Evolutionary conservation across 92 coral and sea anemone species (phyloP), one percentile per base, ranked within the genome.

Genomic region (Epizoanthus illoricatus): DNA sequence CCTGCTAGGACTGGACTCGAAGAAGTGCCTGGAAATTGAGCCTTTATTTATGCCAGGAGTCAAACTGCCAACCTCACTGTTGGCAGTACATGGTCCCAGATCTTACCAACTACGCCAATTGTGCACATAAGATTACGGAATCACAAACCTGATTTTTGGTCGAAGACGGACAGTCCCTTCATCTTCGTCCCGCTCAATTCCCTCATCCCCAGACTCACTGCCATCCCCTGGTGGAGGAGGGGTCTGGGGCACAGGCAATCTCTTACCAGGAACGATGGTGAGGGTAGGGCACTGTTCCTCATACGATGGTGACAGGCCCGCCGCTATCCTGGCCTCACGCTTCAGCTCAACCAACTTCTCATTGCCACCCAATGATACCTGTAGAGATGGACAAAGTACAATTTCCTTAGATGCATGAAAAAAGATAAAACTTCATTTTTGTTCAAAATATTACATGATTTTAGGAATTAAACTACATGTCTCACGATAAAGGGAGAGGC

Each of bases 301-400:
- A 81, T 91, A 97, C 7, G 97, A 80, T 21, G 98, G 92, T 43
- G 97, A 85, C 20, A 97, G 80, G 7, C 98, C 99, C 42, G 88
- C 86, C 7, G 88, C 94, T 10, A 97, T 71, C 73, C 99, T 72
- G 40, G 84, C 63, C 47, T 87, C 88, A 84, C 97, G 85, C 74
- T 97, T 97, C 52, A 83, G 84, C 65, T 80, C 80, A 16, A 87
- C 92, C 28, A 97, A 23, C 11, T 94, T 90, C 79, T 94, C 89
- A 49, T 88, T 85, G 43, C 99, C 99, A 70, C 99, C 99, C 9
- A 97, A 85, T 2, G 97, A 91, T 42, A 90, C 85, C 97, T 93
- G 86, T 47, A 2, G 15, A 54, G 8, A 41, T 45, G n/a, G 7
- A 9, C 11, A 73, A 4, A 45, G 0, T 67, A 1, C 11, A 13